Evolutionary conservation across 2,113 vertebrate species (phyloP), one percentile per base, ranked within the genome.

Genomic region (Ascaphus truei): DNA sequence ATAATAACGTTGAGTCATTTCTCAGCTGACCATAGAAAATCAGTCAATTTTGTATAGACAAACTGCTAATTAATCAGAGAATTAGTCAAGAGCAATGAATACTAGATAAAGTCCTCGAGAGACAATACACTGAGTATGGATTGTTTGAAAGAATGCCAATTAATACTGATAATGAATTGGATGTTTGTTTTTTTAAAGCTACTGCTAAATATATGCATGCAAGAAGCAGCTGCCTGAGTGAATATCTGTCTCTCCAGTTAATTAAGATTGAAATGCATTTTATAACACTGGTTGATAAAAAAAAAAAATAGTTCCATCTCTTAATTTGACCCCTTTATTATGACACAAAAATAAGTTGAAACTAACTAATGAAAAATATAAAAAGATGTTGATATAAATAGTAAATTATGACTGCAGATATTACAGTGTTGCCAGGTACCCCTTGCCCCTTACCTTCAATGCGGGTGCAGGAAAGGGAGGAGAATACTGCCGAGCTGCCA

Each of bases 21-120:
- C 60, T 50, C 43, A 34, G 60, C 27, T 23, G 60, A 63, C 41
- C 60, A 48, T 45, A 61, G 43, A 61, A 61, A 61, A 61, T 39
- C 58, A 61, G 58, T 61, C 58, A 61, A 61, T 45, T 43, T 61
- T 16, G 58, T 61, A 61, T 45, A 61, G 37, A 61, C 37, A 61
- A 61, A 61, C n/a, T 23, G 43, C 58, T 45, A 61, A 61, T 61
- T 45, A 61, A 61, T 61, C 39, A 61, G 16, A 10, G 11, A 25
- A 61, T 61, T 26, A 61, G 16, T 5, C 6, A 25, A 18, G 39
- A 45, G 47, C 58, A 47, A 61, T 61, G 58, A 61, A 61, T 45
- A 47, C 27, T 45, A 61, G 58, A 61, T 61, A 16, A 27, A 45
- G 37, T 45, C 39, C 58, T 61, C 47, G 58, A 61, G 26, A 43